Base-by-base conservation (phyloP, 2,113 vertebrate genomes). In the Gopherus flavomarginatus region DNA sequence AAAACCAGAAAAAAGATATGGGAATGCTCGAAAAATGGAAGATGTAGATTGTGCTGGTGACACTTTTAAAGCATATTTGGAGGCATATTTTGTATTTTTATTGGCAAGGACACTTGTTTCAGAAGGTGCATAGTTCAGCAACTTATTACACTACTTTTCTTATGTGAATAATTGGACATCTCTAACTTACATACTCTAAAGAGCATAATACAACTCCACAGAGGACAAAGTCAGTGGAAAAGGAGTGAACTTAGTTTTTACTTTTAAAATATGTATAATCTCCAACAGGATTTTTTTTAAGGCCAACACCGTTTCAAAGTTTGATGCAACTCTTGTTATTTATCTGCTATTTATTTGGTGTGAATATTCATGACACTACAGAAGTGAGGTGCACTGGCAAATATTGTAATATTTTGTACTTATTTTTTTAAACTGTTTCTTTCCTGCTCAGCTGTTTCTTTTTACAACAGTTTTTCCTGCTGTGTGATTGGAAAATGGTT, bases 81-180 rank as follows among this genome's bases (percentile, higher is more conserved):
- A 77, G 59, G 6, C 4, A 2, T 78, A 14, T 56, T 94, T 95
- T 91, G 12, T 89, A 47, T 42, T 90, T 97, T 89, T 90, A 62
- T 90, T 95, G n/a, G 59, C 54, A 87, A 77, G 69, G 75, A 26
- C 8, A 81, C 93, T 93, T 84, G 47, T 88, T 50, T 83, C 44
- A 57, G 31, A 24, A 22, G 19, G 16, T 11, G 47, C 56, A 88
- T 57, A 5, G 29, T 69, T 87, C 92, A 95, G 87, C 8, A 92
- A 90, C 87, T 91, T 96, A 94, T 92, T 57, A 94, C 87, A 22
- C 5, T 44, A 65, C 26, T 88, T 75, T 92, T 77, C 38, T 87
- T 5, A 90, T 44, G 2, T 81, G 26, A 94, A 69, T 83, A 91
- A 81, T 69, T 83, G n/a, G 94, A 96, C 19, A 24, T 8, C 69